These are phyloP conservation scores for Lepidurus packardi DNA, from an alignment of 1,140 invertebrate genomes.

Conservation along the genomic window DNA sequence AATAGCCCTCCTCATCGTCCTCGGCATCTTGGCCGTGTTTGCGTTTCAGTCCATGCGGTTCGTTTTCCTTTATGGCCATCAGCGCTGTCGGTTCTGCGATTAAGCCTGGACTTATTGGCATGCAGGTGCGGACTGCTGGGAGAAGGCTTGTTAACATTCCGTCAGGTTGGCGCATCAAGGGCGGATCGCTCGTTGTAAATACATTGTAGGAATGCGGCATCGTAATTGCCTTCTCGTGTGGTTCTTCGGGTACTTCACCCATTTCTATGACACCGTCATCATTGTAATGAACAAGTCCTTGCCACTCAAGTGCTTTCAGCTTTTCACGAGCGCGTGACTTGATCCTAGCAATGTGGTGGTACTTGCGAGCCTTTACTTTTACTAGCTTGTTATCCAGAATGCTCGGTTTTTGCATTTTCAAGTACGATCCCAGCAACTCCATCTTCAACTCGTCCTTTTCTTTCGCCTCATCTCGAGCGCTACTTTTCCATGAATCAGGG, in stretches of 20 bases:
- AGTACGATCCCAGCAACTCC: no score
- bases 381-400: no score
- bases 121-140: conserved; percentile 20
- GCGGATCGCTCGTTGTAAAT: neutral
- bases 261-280: neutral
- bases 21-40: neutral
- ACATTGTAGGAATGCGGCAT: neutral
- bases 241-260: neutral
- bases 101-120: conserved; percentile 7
- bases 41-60: neutral
- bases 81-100: conserved; percentile 1
- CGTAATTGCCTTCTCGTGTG: neutral
- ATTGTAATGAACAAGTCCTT: neutral
- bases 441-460: no score
- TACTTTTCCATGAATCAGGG: no score
- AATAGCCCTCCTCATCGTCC: neutral
- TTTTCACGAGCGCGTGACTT: neutral
- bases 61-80: neutral
- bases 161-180: conserved; percentile 9
- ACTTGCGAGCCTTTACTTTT: no score
- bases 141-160: neutral
- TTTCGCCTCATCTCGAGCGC: no score
- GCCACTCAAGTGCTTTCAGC: neutral
- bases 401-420: no score
- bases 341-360: neutral